Base-by-base conservation (phyloP, 2,113 vertebrate species). In the Caranx ignobilis region DNA sequence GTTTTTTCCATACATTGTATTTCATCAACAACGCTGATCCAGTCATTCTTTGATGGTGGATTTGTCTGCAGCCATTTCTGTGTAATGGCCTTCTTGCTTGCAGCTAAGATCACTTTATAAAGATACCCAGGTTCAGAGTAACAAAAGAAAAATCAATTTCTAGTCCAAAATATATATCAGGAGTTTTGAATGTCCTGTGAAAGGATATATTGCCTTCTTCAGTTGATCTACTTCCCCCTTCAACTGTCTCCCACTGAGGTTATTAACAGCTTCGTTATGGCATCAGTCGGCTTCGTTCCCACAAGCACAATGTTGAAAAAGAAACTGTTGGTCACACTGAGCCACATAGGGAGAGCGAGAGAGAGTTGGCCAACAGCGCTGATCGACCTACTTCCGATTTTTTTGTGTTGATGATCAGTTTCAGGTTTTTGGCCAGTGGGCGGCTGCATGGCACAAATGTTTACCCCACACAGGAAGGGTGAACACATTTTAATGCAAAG, bases 331-430 rank as follows among this genome's bases (percentile, higher is more conserved):
- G 79, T 71, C 84, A 81, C 70, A 32, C 79, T 59, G 63, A 85
- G 50, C 71, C 39, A 57, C 62, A 59, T 75, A 62, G 71, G 69
- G 59, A 67, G 43, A 11, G 74, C 56, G 66, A 56, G 75, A 66
- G 75, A 41, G 52, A 63, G 71, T 86, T 86, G 62, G 81, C 84
- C 84, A 88, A 77, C 62, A 82, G 80, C 76, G 64, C 79, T 72
- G 75, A 73, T 64, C 48, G 90, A 89, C 87, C 87, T 86, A 88
- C 79, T 88, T 93, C 85, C 65, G 56, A 81, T 91, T 84, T 84
- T 91, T 84, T 84, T 74, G 78, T n/a, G 68, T 82, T 64, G 10
- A 68, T 39, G 79, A 86, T 89, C 82, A 45, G 75, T 83, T 81
- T 81, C 84, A 87, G 71, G 48, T 89, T 86, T 86, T 78, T 79